Percentiles rank a stretch among this genome's conserved stretches.
phyloP scores from a whole-genome alignment of 2,888 invertebrate species.

The Troglohyphantes excavatus region DNA sequence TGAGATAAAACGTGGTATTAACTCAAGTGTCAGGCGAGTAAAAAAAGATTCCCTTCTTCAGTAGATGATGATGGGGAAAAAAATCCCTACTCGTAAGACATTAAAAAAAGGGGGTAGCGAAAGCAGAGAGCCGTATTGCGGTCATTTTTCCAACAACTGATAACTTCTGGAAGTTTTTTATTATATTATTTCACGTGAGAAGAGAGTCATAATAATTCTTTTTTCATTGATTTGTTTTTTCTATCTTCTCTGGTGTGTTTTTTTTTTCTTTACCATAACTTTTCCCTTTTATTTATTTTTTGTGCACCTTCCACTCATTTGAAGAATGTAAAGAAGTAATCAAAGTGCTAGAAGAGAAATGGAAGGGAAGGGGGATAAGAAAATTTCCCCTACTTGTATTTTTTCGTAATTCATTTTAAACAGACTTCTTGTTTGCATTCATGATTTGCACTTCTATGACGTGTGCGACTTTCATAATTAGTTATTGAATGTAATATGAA shows the following conservation, averaged over 20 bases:
- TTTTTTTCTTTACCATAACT: conserved; percentile 51
- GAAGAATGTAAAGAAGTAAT: conserved; percentile 76
- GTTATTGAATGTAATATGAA: conserved; percentile 60
- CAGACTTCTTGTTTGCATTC: conserved; percentile 74
- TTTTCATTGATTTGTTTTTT: conserved; percentile 64
- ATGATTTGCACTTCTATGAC: conserved; percentile 72
- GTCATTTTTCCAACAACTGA: conserved; percentile 78
- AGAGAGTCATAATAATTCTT: conserved; percentile 77
- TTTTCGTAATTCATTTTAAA: conserved; percentile 73
- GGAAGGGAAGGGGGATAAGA: conserved; percentile 23
- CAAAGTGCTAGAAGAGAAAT: conserved; percentile 44
- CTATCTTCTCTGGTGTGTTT: conserved; percentile 14
- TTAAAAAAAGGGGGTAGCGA: conserved; percentile 61
- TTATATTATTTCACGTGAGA: conserved; percentile 73
- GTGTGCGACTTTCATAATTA: conserved; percentile 52
- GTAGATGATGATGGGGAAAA: conserved; percentile 76
- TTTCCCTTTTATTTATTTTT: conserved; percentile 29
- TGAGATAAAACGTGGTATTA: conserved; percentile 78
- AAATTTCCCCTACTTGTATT: conserved; percentile 10
- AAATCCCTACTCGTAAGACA: conserved; percentile 76
- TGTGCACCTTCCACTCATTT: conserved; percentile 42
- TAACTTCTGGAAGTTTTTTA: conserved; percentile 75
- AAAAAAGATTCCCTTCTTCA: conserved; percentile 75
- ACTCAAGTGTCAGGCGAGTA: conserved; percentile 77
- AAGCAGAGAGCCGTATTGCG: conserved; percentile 70